Percentiles rank a stretch among this genome's conserved stretches.
phyloP scores from a whole-genome alignment of 2,113 vertebrate species.

The Marmota monax region DNA sequence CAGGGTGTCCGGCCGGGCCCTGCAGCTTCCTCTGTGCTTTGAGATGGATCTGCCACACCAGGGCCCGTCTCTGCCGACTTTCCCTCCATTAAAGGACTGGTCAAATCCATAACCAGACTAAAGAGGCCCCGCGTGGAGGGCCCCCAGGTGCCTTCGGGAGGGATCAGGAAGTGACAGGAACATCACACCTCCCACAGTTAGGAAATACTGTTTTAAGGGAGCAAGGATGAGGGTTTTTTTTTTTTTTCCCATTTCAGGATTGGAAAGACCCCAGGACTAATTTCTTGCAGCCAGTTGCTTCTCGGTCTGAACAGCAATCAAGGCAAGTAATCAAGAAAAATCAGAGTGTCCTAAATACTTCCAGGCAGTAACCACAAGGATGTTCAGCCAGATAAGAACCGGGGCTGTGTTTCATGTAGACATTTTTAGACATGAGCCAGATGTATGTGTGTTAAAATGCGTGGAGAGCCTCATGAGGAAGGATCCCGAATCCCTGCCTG shows the following conservation, averaged over 20 bases:
- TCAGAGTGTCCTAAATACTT: conserved; percentile 14
- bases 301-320: conserved; percentile 37
- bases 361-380: neutral
- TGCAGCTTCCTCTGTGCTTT: neutral
- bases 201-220: conserved; percentile 9
- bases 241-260: neutral
- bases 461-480: neutral
- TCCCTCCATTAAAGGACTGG: neutral
- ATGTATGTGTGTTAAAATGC: neutral
- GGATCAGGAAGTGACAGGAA: neutral
- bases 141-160: neutral
- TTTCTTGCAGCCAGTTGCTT: conserved; percentile 8
- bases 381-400: neutral
- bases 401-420: neutral
- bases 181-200: neutral
- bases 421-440: neutral
- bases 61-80: neutral
- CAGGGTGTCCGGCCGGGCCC: neutral
- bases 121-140: neutral
- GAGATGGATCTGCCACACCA: neutral
- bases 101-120: neutral
- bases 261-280: conserved; percentile 45
- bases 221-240: neutral
- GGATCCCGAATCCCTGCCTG: neutral
- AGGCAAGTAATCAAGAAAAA: conserved; percentile 53